phyloP scores from a whole-genome alignment of 2,888 invertebrate species.

The Pasiphila rectangulata region DNA sequence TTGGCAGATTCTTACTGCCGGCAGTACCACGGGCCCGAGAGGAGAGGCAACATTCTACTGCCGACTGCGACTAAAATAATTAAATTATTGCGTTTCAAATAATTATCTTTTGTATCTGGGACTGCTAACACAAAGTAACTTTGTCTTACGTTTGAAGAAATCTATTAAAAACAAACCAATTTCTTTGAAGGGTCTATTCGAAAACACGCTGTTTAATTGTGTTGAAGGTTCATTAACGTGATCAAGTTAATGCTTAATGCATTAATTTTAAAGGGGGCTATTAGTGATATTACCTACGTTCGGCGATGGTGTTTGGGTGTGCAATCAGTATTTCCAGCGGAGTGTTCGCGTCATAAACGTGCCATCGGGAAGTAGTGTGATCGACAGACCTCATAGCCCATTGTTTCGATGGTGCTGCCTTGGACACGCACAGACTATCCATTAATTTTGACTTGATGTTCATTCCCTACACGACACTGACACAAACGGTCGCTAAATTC shows the following conservation, averaged over 20 bases:
- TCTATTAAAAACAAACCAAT: conserved; percentile 42
- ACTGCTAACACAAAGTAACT: too few relatives aligned
- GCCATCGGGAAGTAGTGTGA: conserved; percentile 58
- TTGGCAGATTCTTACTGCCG: too few relatives aligned
- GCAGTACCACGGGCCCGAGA: too few relatives aligned
- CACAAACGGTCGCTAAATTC: conserved; percentile 41
- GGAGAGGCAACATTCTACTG: too few relatives aligned
- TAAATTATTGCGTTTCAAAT: too few relatives aligned
- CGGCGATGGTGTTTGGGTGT: conserved; percentile 55
- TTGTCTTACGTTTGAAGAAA: too few relatives aligned
- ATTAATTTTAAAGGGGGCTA: conserved; percentile 74
- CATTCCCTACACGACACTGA: conserved; percentile 59
- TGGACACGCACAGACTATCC: conserved; percentile 65
- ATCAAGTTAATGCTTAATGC: conserved; percentile 74
- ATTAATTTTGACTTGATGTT: conserved; percentile 59
- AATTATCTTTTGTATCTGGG: too few relatives aligned
- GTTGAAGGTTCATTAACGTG: conserved; percentile 57
- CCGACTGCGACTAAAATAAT: too few relatives aligned
- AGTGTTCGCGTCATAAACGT: conserved; percentile 61
- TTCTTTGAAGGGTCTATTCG: conserved; percentile 50
- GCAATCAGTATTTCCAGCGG: conserved; percentile 72
- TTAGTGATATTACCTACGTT: conserved; percentile 69
- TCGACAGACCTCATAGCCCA: conserved; percentile 63
- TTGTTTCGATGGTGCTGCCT: conserved; percentile 67
- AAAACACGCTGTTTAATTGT: conserved; percentile 54